Evolutionary conservation across 2,888 invertebrate species (phyloP), one percentile per base, ranked within the genome.

Genomic region (Orthosia gothica): DNA sequence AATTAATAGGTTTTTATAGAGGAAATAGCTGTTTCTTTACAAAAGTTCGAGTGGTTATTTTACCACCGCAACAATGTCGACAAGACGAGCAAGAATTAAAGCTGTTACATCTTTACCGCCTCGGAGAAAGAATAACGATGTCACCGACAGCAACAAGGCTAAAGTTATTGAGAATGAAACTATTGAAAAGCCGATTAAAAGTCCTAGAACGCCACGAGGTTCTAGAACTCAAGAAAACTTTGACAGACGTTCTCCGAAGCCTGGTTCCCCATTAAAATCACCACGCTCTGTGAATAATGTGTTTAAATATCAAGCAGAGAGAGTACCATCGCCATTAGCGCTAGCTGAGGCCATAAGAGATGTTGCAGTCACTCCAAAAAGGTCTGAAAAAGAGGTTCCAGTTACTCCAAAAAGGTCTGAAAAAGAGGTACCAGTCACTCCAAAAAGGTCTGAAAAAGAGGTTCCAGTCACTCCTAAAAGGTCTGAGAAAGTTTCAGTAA

Each of bases 51-150:
- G 59, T 52, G 15, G 40, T 55, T 4, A 54, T 55, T 70, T 45
- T 40, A 52, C 1, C 52, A 32, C 58, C 40, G 84, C 20, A 59
- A 98, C 23, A 59, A 98, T 98, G 98, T 97, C 97, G 71, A 97
- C 97, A 63, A 95, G 98, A 93, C 94, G 98, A 89, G 97, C 98
- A 66, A 97, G 98, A 93, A 98, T 98, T 87, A 98, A 98, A 96
- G 98, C 97, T 73, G 97, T 98, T 86, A 98, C 98, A 61, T 97
- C 98, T 80, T 96, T 98, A 82, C 97, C 98, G 61, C 97, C 97
- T 45, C 93, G 95, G 76, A 92, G 95, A 88, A 94, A 94, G 89
- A 95, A 94, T 88, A 89, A 86, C 32, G 95, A 93, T 54, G 90
- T 82, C 74, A 68, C 80, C 26, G 92, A 93, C n/a, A 85, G 67